Percentiles rank a stretch among this genome's conserved stretches.
phyloP scores from a whole-genome alignment of 2,113 vertebrate species.

The Tyto alba region DNA sequence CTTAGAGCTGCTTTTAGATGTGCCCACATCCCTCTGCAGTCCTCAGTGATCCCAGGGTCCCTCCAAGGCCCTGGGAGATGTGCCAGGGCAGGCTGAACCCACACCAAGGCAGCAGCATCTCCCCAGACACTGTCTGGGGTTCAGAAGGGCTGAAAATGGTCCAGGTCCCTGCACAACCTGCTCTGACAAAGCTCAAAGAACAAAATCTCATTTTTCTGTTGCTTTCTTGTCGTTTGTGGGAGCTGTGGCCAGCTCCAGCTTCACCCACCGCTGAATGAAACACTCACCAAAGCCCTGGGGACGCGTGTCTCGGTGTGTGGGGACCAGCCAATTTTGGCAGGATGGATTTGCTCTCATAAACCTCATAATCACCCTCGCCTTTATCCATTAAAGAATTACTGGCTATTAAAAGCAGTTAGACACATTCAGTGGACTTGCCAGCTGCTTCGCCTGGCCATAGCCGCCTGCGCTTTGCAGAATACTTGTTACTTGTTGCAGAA shows the following conservation, averaged over 20 bases:
- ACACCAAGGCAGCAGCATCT: not conserved
- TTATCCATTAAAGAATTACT: not conserved
- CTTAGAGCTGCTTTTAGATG: not conserved
- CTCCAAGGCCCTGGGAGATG: not conserved
- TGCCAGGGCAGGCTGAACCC: not conserved
- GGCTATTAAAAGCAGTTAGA: not conserved
- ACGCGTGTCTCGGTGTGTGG: fast-evolving
- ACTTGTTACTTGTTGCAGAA: not conserved
- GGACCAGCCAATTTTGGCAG: not conserved
- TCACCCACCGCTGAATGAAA: not conserved
- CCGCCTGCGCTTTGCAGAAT: not conserved
- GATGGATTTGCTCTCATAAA: not conserved
- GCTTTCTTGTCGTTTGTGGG: not conserved
- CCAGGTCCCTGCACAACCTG: not conserved
- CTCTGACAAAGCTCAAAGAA: not conserved
- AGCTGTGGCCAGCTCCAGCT: not conserved
- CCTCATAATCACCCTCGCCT: not conserved
- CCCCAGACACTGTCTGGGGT: not conserved
- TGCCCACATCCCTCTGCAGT: not conserved
- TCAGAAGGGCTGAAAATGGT: not conserved
- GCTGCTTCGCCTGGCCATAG: fast-evolving
- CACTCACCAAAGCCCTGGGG: not conserved
- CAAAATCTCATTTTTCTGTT: not conserved
- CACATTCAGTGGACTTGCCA: not conserved
- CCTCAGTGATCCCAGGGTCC: not conserved